Evolutionary conservation across 2,113 vertebrate species (phyloP).

Genomic region (Muntiacus muntjak): DNA sequence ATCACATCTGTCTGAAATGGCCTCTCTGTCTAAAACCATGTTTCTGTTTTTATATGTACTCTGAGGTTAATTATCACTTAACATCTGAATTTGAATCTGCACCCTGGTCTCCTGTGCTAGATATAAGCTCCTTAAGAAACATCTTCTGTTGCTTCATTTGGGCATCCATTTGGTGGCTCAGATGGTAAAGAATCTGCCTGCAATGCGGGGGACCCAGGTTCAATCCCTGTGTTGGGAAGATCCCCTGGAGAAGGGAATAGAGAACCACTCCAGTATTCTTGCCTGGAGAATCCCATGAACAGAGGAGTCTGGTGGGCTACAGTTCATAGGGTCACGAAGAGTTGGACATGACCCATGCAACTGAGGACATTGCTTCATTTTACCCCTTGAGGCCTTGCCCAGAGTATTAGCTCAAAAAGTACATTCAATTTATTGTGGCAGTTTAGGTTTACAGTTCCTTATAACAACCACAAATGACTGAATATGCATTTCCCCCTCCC

Average conservation of each 20-base stretch:
- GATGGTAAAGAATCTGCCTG: neutral
- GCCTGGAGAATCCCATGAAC: neutral
- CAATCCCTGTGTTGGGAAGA: neutral
- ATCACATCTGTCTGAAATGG: neutral
- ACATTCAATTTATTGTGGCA: neutral
- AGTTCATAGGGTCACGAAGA: neutral
- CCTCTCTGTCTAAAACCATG: neutral
- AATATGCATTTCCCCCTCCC: too few relatives aligned
- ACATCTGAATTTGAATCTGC: neutral
- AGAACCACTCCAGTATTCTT: neutral
- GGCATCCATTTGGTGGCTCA: neutral
- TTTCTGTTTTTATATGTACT: neutral
- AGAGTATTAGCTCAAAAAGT: neutral
- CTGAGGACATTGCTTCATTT: neutral
- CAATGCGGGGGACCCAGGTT: neutral
- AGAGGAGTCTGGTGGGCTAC: neutral
- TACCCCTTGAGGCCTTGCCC: accelerated
- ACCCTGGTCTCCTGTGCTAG: neutral
- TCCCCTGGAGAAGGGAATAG: neutral
- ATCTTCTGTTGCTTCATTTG: neutral
- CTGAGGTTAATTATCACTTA: neutral
- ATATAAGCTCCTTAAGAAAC: neutral
- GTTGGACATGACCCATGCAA: accelerated
- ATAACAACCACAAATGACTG: neutral
- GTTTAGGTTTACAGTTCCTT: neutral